Evolutionary conservation across 2,888 invertebrate genomes (phyloP), one percentile per base, ranked within the genome.

Genomic region (Meliscaeva auricollis): DNA sequence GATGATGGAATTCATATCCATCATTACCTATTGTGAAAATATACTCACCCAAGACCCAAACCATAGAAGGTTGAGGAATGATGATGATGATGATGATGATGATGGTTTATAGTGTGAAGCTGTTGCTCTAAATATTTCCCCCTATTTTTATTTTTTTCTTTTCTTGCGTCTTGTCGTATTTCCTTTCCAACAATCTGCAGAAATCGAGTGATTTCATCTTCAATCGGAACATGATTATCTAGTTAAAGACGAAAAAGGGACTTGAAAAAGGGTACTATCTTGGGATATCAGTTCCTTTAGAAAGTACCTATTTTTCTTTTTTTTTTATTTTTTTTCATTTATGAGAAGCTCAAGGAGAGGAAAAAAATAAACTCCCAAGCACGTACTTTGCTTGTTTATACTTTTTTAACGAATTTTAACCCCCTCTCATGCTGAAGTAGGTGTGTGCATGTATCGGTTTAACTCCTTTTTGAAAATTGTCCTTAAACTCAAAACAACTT

Each of bases 121-220:
- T 62, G 11, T 22, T 60, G 60, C 13, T 9, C n/a, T n/a, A 20
- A 35, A 30, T 26, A 17, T 56, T 17, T 32, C 2, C 2, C 8
- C 26, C 26, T n/a, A 26, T 52, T 52, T 22, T 26, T 15, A 30
- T 30, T 30, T 26, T 15, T 54, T 30, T 30, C 30, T 35, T 38
- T 4, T n/a, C n/a, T n/a, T n/a, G n/a, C n/a, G n/a, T n/a, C n/a
- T 38, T 38, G 5, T 58, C 6, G 7, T 58, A 9, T 38, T 9
- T 17, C 6, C 41, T n/a, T n/a, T 35, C 3, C 3, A 32, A 15
- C 15, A 56, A 60, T 60, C 54, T 46, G 15, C 5, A 22, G 35
- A 50, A 76, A 52, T 60, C 50, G 13, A 76, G 68, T 60, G 76
- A 76, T 76, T 76, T 60, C 8, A 69, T 17, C 54, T 54, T 56